Percentiles rank a stretch among this genome's conserved stretches.
Conservation (phyloP, 1,140 invertebrate species). For the Lordiphosa mommai region DNA sequence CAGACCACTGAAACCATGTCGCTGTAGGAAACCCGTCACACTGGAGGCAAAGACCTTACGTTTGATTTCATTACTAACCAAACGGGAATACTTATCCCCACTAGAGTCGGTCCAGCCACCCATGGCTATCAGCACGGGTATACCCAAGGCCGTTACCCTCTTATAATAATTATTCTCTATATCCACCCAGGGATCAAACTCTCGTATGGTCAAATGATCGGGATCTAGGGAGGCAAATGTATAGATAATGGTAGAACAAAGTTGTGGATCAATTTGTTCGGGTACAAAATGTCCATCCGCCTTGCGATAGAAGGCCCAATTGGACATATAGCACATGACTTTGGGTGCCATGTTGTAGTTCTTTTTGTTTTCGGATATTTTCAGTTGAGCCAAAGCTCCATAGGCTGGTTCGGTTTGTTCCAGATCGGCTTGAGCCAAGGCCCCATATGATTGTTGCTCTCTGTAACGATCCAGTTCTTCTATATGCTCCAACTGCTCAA, state of each 20-base stretch:
- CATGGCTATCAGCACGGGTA: slow-evolving; percentile 88
- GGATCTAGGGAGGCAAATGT: slow-evolving; percentile 93
- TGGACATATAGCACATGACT: slow-evolving; percentile 93
- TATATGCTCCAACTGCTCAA: slow-evolving; percentile 50
- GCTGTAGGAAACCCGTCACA: slow-evolving; percentile 85
- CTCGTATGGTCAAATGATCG: slow-evolving; percentile 86
- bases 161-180: slow-evolving; percentile 88
- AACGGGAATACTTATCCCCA: slow-evolving; percentile 90
- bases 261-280: slow-evolving; percentile 88
- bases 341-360: slow-evolving; percentile 59
- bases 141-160: slow-evolving; percentile 44
- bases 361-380: slow-evolving; percentile 31
- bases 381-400: slow-evolving; percentile 48
- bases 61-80: slow-evolving; percentile 84
- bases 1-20: slow-evolving; percentile 89
- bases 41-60: slow-evolving; percentile 86
- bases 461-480: slow-evolving; percentile 51
- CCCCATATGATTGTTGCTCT: slow-evolving; percentile 48
- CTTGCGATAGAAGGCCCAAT: slow-evolving; percentile 92
- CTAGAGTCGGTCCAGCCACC: slow-evolving; percentile 95
- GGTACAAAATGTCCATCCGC: slow-evolving; percentile 91
- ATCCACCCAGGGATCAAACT: slow-evolving; percentile 92
- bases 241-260: slow-evolving; percentile 94
- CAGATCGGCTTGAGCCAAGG: slow-evolving; percentile 24
- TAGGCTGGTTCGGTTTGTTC: slow-evolving; percentile 25